Conservation (phyloP, 2,888 invertebrate genomes). For the Notocelia uddmanniana region DNA sequence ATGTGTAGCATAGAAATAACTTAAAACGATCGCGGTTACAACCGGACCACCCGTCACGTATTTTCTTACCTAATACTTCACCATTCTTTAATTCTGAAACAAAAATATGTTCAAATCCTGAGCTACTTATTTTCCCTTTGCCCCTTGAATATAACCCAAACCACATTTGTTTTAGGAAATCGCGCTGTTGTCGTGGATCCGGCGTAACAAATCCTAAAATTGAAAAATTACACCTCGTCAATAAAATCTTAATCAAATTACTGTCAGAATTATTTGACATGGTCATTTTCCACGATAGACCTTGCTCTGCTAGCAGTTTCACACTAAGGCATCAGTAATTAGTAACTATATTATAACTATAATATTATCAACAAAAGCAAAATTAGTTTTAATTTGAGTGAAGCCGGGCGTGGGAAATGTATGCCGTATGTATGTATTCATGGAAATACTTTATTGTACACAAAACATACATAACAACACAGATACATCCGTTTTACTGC, state of each 20-base stretch:
- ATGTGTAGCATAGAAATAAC: not conserved
- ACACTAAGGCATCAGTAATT: not conserved
- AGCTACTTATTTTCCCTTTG: slow-evolving; percentile 92
- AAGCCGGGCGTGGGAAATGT: no score
- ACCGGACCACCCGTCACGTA: not conserved
- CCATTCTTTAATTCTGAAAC: slow-evolving; percentile 93
- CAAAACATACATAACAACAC: no score
- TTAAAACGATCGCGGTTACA: not conserved
- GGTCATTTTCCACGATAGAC: not conserved
- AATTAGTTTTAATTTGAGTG: no score
- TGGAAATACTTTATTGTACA: no score
- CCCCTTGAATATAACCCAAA: slow-evolving; percentile 94
- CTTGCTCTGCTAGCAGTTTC: not conserved
- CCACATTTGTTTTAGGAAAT: slow-evolving; percentile 91
- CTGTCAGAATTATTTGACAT: no score
- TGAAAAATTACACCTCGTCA: not conserved
- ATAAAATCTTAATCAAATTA: no score
- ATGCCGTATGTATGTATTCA: no score
- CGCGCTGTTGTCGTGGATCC: slow-evolving; percentile 89
- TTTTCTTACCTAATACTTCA: slow-evolving; percentile 85
- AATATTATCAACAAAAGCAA: no score
- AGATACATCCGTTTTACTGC: no score
- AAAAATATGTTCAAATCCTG: slow-evolving; percentile 97
- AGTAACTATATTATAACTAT: no score
- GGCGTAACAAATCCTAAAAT: slow-evolving; percentile 85